Base-by-base conservation (phyloP, 1,140 invertebrate species). In the Acromyrmex heyeri region DNA sequence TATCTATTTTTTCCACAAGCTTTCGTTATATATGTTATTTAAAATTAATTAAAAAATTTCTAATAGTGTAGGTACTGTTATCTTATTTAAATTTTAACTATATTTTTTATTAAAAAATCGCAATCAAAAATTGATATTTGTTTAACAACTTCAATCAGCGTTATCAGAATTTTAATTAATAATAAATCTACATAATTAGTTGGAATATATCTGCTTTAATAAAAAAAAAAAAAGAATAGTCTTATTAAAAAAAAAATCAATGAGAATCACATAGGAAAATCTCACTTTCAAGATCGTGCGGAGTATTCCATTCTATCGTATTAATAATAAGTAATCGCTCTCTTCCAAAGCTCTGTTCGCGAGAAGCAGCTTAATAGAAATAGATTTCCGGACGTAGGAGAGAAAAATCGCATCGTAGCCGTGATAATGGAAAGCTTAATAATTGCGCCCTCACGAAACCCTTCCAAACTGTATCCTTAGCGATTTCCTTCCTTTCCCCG, bases 321-420 rank as follows among this genome's bases (percentile, higher is more conserved):
- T 81, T 81, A 81, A 81, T 70, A 70, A 81, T 81, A 81, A 81
- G 21, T 72, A 70, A 81, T 81, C 50, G 50, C 14, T 67, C 12
- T n/a, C 24, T 48, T 65, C 6, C 59, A 61, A 78, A 65, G 27
- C 12, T 3, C 18, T 18, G 38, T 65, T 78, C 44, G 44, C 44
- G 77, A 53, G 62, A 38, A 79, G 27, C 21, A 18, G 27, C 61
- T 62, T 86, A 73, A 85, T 87, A 83, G 62, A 67, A 89, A 88
- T 70, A 87, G 70, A 86, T 86, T 88, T 86, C 72, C 88, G 61
- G 38, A 34, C 76, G 44, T 79, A 34, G 77, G 57, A 85, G 87
- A 88, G 77, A 88, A 89, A 88, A 89, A 88, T 88, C 44, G 72
- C 50, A 67, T 78, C 70, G 87, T 85, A 34, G 65, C 24, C 65